Base-by-base conservation (phyloP, 1,140 invertebrate species). In the Lepeophtheirus salmonis region DNA sequence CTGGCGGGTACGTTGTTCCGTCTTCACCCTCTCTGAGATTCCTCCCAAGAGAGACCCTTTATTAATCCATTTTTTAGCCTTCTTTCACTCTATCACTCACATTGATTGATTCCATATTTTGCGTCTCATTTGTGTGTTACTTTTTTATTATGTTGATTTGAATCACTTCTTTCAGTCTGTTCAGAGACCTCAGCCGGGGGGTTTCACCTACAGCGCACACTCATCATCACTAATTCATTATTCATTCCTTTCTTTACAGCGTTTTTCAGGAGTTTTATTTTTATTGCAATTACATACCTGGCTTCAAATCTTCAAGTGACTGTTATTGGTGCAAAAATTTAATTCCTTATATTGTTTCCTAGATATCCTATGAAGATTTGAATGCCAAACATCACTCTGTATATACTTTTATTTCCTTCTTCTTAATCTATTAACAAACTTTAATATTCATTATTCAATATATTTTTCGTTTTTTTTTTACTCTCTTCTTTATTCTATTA, bases 401-500 rank as follows among this genome's bases (percentile, higher is more conserved):
- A 41, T 41, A 10, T 41, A 6, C 30, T 41, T 41, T 10, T 41
- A 41, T 41, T 41, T 41, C 30, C 30, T 41, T 41, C 30, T 41
- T 41, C 30, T 41, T 10, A 6, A n/a, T 41, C 30, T 41, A 41
- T 41, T 41, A 41, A 41, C 30, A 41, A 6, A 10, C 30, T 41
- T 10, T 41, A n/a, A n/a, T n/a, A n/a, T n/a, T n/a, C n/a, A n/a
- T n/a, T n/a, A n/a, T 41, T 41, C n/a, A 10, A n/a, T 41, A 41
- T 41, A 6, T 41, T 41, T 41, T 41, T n/a, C n/a, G 6, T 50
- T 16, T 51, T 12, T 30, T 18, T 58, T 25, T 58, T 18, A 25
- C 56, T 50, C 25, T 58, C 14, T 51, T 18, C 48, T 41, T 58
- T 18, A 12, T 20, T 41, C 26, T 58, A 25, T 50, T 25, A 22